phyloP scores from a whole-genome alignment of 2,888 invertebrate genomes.

The Mythimna impura region DNA sequence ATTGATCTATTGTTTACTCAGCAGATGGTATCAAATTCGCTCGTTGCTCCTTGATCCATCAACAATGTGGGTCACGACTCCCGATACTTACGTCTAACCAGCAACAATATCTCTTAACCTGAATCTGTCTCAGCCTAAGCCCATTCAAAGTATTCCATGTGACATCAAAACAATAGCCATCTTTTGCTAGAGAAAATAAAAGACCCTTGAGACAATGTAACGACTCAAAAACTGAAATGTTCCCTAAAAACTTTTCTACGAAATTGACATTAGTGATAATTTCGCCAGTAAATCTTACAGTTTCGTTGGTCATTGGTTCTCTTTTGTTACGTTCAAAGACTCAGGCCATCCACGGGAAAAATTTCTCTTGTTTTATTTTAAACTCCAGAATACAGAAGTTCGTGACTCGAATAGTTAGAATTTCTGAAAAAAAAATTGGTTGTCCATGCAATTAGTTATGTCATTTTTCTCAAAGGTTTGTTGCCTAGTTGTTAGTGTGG shows the following conservation, averaged over 20 bases:
- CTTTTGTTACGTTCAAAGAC: conserved; percentile 28
- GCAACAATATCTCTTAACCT: conserved; percentile 51
- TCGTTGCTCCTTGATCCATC: conserved; percentile 82
- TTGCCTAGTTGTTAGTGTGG: conserved; percentile 63
- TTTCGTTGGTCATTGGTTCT: conserved; percentile 19
- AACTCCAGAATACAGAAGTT: background rate
- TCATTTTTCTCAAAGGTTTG: conserved; percentile 32
- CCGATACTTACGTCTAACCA: conserved; percentile 65
- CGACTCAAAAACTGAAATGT: conserved; percentile 35
- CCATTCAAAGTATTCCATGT: conserved; percentile 30
- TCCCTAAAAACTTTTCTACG: conserved; percentile 57
- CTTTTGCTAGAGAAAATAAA: conserved; percentile 29
- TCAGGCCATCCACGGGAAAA: conserved; percentile 9
- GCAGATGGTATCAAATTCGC: conserved; percentile 82
- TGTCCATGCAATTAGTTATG: background rate
- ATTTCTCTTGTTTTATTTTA: background rate
- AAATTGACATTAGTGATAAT: conserved; percentile 70
- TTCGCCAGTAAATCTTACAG: conserved; percentile 66
- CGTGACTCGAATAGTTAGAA: background rate
- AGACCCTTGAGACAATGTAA: conserved; percentile 32
- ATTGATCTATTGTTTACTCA: conserved; percentile 76
- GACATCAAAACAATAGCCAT: conserved; percentile 43
- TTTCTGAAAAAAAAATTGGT: background rate
- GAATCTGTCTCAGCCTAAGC: conserved; percentile 38
- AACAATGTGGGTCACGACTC: conserved; percentile 85